Evolutionary conservation across 1,140 invertebrate genomes (phyloP).

Genomic region (Drosophila punjabiensis): DNA sequence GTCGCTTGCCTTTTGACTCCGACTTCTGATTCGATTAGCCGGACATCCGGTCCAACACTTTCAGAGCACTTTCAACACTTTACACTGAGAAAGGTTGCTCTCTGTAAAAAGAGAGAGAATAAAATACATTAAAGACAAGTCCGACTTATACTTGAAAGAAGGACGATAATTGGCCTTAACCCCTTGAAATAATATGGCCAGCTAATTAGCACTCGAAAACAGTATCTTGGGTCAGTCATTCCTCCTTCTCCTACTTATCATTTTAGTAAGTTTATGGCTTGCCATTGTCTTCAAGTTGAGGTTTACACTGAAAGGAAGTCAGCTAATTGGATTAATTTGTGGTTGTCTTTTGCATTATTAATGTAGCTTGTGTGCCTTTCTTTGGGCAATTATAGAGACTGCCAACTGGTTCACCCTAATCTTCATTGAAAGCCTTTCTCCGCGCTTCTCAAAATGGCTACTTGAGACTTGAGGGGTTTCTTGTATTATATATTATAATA

Average conservation of each 20-base stretch:
- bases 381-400: background rate
- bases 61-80: background rate
- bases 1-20: constrained; percentile 9
- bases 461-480: background rate
- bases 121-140: background rate
- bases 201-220: constrained; percentile 6
- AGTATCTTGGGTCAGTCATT: background rate
- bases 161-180: background rate
- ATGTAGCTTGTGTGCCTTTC: background rate
- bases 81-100: background rate
- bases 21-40: constrained; percentile 14
- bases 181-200: background rate
- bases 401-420: background rate
- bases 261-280: background rate
- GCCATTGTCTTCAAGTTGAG: background rate
- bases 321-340: background rate
- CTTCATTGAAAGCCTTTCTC: background rate
- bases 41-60: background rate
- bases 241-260: background rate
- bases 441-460: background rate
- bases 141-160: background rate
- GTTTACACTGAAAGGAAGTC: background rate
- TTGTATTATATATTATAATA: background rate
- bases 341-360: background rate
- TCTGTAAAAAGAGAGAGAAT: background rate